Evolutionary conservation across 1,140 invertebrate genomes (phyloP).

Genomic region (Bombus affinis): DNA sequence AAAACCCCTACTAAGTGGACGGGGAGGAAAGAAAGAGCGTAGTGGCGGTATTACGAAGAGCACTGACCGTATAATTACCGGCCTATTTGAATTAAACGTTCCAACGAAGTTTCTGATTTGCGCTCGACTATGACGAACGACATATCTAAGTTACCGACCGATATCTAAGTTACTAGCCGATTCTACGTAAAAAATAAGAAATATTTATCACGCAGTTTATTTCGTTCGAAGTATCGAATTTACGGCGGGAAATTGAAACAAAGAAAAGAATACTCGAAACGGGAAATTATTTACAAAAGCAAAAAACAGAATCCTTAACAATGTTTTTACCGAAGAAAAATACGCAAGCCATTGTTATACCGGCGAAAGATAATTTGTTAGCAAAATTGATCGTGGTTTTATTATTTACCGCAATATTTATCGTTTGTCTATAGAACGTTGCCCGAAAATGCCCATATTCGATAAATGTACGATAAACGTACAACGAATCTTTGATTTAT

Average conservation of each 20-base stretch:
- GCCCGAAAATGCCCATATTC: not conserved
- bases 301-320: not conserved
- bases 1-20: not conserved
- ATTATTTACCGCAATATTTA: not conserved
- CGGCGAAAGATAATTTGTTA: no score
- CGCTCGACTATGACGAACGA: no score
- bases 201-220: no score
- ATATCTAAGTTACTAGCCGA: no score
- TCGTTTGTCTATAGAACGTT: not conserved
- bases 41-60: not conserved
- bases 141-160: no score
- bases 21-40: conserved; percentile 8
- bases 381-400: no score
- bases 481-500: not conserved
- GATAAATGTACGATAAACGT: not conserved
- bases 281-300: not conserved
- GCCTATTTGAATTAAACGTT: conserved; percentile 18
- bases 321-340: no score
- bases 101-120: not conserved
- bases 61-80: conserved; percentile 20
- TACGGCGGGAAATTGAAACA: not conserved
- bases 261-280: not conserved
- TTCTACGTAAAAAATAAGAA: no score
- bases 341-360: no score
- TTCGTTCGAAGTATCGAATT: no score